Evolutionary conservation across 2,797 vertebrate species (phyloP), one percentile per base, ranked within the genome.

Genomic region (Myoxocephalus aenaeus): DNA sequence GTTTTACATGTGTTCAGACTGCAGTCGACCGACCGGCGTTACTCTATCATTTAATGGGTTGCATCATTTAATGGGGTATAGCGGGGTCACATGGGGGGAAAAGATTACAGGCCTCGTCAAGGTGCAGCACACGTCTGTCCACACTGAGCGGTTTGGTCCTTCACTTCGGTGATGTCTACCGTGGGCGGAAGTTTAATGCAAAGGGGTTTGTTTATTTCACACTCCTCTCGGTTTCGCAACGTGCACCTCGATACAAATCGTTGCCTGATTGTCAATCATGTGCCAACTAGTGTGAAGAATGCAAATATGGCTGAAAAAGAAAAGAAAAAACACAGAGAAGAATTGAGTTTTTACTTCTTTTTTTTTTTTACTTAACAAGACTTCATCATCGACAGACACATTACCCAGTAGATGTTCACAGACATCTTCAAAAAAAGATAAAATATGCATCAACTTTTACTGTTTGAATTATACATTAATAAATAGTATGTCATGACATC

Each of bases 341-440:
- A 42, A 3, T 4, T 25, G 9, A 44, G 12, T 53, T 81, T 70
- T 22, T 22, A 5, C 2, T 54, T 48, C 80, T 70, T 22, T 22
- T 7, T 2, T 27, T 53, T 71, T 87, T 84, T 68, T 84, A 56
- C 85, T 79, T 65, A 69, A 81, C 80, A 87, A 78, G 76, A 86
- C 77, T 72, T 86, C 1, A 78, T 87, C 44, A 80, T 80, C 38
- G 74, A 86, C 77, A 83, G 13, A 78, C 67, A 89, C 78, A 85
- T 67, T 42, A 80, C 34, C 69, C 54, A 71, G 75, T 57, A 42
- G 25, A 71, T 73, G 54, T 63, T 79, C 27, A 85, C 77, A 85
- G 58, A 73, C 62, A 69, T 27, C 34, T 77, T 74, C 15, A 44
- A 73, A 63, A 29, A 63, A 40, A 58, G 6, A 7, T 17, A 3